Evolutionary conservation across 2,888 invertebrate species (phyloP).

Genomic region (Stegana nigrithorax): DNA sequence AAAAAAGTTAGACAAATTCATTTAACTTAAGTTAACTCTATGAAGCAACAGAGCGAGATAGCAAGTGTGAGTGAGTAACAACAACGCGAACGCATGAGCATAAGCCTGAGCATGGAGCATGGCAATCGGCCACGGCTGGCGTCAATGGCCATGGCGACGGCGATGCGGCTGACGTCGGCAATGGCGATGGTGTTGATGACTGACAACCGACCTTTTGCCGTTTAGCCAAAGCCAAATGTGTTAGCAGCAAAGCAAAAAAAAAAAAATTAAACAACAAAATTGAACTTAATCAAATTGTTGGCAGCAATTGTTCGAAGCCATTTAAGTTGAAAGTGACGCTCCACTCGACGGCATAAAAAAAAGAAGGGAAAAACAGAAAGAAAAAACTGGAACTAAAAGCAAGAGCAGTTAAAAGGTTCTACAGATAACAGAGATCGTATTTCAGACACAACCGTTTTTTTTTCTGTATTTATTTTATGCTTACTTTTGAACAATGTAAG

Average conservation of each 20-base stretch:
- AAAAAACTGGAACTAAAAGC: background rate
- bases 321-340: background rate
- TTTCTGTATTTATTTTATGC: too few species aligned
- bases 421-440: constrained; percentile 3
- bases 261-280: background rate
- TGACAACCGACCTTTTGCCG: background rate
- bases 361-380: background rate
- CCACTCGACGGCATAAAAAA: background rate
- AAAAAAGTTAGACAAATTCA: constrained; percentile 6
- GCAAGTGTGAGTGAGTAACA: too few species aligned
- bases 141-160: too few species aligned
- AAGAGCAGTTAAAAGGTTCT: background rate
- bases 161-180: background rate
- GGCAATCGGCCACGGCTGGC: too few species aligned
- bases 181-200: too few species aligned
- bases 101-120: too few species aligned
- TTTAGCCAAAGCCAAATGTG: background rate
- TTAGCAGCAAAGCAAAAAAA: background rate
- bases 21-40: constrained; percentile 2
- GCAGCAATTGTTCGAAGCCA: background rate
- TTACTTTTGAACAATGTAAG: too few species aligned
- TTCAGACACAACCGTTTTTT: too few species aligned
- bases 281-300: constrained; percentile 14
- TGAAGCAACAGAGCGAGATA: background rate
- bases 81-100: background rate